Base-by-base conservation (phyloP, 2,797 vertebrate genomes). In the Benthosema pterotum region DNA sequence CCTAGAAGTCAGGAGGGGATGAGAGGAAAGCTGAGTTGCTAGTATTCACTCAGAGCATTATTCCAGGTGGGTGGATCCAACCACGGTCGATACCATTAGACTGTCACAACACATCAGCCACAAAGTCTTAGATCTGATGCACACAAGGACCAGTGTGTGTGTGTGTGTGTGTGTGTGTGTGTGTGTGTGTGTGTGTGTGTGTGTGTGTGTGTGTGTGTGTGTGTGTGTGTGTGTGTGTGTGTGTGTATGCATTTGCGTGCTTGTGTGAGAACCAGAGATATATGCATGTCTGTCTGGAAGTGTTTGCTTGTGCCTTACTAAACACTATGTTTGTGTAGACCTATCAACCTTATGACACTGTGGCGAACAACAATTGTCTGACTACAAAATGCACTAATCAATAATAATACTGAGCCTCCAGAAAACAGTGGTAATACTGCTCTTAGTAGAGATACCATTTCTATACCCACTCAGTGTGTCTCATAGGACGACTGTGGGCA, bases 41-140 rank as follows among this genome's bases (percentile, higher is more conserved):
- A n/a, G 28, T n/a, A 16, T 18, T 55, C 28, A 67, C 57, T 64
- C 45, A 55, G 43, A 64, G 60, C 22, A 54, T 73, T 72, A 69
- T 74, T 75, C 75, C 67, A 77, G 62, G 56, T 67, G 71, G 78
- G 9, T 5, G 22, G 19, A 14, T 64, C 55, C 56, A 43, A 58
- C 17, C 0, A 14, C 18, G 12, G 57, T 71, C 52, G 15, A 71
- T 69, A 60, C 72, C 72, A 85, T 78, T 77, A 80, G 63, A 61
- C 78, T 78, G 67, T 78, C 77, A 75, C 15, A 71, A 47, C 67
- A 72, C 52, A 78, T 78, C 62, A 79, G 42, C 16, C 69, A 58
- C 8, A 46, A 42, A 25, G 15, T 15, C 50, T 54, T 32, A 49
- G 68, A 69, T 69, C 38, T 16, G 48, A 66, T 47, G 28, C 61